Conservation (phyloP, 1,140 invertebrate genomes). For the Asobara japonica region DNA sequence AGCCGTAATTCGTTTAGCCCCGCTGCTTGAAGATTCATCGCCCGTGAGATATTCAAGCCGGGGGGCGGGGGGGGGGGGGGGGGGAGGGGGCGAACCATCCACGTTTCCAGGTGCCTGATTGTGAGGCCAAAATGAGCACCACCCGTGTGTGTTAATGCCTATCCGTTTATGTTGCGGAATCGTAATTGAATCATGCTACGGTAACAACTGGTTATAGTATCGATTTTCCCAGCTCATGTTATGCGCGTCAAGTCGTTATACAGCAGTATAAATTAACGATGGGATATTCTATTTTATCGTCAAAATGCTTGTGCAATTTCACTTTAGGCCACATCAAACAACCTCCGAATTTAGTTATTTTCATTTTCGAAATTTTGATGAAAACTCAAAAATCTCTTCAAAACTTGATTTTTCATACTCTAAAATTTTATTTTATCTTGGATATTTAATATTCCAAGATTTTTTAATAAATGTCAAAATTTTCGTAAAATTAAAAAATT, state of each 20-base stretch:
- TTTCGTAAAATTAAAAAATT: no score
- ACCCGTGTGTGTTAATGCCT: constrained; percentile 21
- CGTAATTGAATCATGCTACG: constrained; percentile 23
- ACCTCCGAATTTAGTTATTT: not conserved
- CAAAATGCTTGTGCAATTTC: not conserved
- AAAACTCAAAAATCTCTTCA: no score
- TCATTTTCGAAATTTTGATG: no score
- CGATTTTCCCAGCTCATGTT: constrained; percentile 10
- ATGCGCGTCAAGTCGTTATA: not conserved
- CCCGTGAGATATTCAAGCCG: constrained; percentile 27
- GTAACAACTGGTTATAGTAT: constrained; percentile 24
- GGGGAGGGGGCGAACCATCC: constrained; percentile 11
- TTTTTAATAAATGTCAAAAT: no score
- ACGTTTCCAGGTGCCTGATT: constrained; percentile 23
- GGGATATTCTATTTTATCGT: not conserved
- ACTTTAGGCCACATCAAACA: not conserved
- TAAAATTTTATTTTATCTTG: no score
- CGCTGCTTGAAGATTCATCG: constrained; percentile 32
- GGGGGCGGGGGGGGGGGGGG: no score
- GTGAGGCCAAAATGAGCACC: constrained; percentile 20
- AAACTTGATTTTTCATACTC: no score
- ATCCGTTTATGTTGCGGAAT: constrained; percentile 13
- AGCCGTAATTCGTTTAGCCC: constrained; percentile 30
- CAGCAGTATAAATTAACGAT: not conserved
- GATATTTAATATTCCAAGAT: no score